phyloP scores from a whole-genome alignment of 2,797 vertebrate genomes.

The Anguilla anguilla region DNA sequence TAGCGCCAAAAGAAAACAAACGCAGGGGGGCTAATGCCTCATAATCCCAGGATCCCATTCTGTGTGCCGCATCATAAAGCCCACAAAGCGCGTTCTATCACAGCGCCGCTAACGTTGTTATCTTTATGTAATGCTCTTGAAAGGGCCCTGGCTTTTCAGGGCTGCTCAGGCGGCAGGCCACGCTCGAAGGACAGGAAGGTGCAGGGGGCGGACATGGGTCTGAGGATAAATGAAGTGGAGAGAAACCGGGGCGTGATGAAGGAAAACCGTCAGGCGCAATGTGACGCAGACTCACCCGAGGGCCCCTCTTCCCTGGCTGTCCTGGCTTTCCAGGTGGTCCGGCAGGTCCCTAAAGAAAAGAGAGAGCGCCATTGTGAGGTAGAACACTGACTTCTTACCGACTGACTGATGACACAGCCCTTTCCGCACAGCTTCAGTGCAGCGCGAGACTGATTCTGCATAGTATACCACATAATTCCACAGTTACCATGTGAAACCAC shows the following conservation, averaged over 20 bases:
- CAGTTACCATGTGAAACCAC: not conserved
- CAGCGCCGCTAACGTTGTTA: constrained; percentile 24
- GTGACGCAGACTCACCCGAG: constrained; percentile 78
- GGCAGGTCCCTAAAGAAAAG: constrained; percentile 77
- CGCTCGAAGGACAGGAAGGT: not conserved
- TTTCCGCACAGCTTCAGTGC: constrained; percentile 28
- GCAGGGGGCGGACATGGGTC: not conserved
- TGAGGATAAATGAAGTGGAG: not conserved
- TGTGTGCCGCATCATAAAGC: constrained; percentile 44
- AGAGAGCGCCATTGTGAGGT: constrained; percentile 45
- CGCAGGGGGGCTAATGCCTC: constrained; percentile 49
- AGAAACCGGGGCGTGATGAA: constrained; percentile 6
- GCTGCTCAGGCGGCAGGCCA: not conserved
- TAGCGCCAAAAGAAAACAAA: constrained; percentile 57
- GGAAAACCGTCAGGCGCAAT: not conserved
- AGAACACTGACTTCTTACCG: constrained; percentile 39
- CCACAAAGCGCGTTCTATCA: constrained; percentile 37
- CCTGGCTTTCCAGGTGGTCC: constrained; percentile 88
- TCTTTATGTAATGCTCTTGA: constrained; percentile 26
- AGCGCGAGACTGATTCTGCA: constrained; percentile 32
- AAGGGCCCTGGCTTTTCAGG: not conserved
- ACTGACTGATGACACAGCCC: not conserved
- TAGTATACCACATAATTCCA: not conserved
- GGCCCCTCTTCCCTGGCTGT: constrained; percentile 86
- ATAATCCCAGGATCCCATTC: constrained; percentile 53